These are phyloP conservation scores for Leptoteleia sp. DNA, from an alignment of 1,140 invertebrate species.

Conservation along the genomic window DNA sequence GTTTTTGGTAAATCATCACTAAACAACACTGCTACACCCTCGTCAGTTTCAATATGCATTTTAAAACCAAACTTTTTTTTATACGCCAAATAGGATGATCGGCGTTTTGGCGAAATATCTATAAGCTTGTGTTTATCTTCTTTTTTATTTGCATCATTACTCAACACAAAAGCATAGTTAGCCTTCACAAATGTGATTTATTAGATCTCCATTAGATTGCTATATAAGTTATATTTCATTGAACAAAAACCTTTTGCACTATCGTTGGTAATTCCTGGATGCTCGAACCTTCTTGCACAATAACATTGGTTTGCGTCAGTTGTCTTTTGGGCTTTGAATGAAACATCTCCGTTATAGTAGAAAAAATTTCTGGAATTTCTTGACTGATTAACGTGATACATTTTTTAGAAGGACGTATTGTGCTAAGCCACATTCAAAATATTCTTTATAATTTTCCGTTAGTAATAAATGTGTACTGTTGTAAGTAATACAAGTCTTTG, in stretches of 20 bases:
- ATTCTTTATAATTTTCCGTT: not conserved
- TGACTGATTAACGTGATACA: slow-evolving; percentile 21
- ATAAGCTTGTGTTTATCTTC: slow-evolving; percentile 8
- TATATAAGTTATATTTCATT: slow-evolving; percentile 2
- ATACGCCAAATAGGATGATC: slow-evolving; percentile 3
- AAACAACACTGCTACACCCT: slow-evolving; percentile 71
- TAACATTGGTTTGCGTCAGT: slow-evolving; percentile 81
- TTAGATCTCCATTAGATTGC: slow-evolving; percentile 20
- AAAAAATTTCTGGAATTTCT: slow-evolving; percentile 37
- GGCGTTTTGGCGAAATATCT: slow-evolving; percentile 20
- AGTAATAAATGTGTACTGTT: no score
- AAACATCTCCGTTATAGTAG: slow-evolving; percentile 11
- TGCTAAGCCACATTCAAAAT: slow-evolving; percentile 1
- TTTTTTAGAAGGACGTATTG: slow-evolving; percentile 5
- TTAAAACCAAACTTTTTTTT: slow-evolving; percentile 5
- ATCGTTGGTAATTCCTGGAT: slow-evolving; percentile 87
- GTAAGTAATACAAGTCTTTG: no score
- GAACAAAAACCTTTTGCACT: slow-evolving; percentile 81
- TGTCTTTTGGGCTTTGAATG: slow-evolving; percentile 20
- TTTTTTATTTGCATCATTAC: slow-evolving; percentile 1
- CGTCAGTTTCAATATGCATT: slow-evolving; percentile 44
- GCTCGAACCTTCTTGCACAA: slow-evolving; percentile 85
- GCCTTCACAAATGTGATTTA: slow-evolving; percentile 37
- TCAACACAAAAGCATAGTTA: slow-evolving; percentile 19
- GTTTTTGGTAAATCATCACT: slow-evolving; percentile 59